Evolutionary conservation across 2,797 vertebrate genomes (phyloP).

Genomic region (Enteromius afrohamiltoni): DNA sequence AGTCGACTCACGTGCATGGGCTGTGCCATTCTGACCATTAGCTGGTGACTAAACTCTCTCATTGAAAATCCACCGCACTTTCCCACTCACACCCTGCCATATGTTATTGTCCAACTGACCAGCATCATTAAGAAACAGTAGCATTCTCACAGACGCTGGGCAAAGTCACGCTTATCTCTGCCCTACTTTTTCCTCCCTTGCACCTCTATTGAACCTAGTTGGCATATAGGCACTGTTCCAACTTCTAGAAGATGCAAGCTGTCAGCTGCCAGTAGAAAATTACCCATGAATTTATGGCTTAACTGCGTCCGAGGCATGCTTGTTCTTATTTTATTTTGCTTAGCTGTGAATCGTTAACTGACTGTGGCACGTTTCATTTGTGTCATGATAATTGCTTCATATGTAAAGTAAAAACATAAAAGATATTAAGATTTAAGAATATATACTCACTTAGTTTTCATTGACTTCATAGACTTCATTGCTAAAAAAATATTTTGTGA

Average conservation of each 20-base stretch:
- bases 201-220: constrained; percentile 18
- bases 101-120: constrained; percentile 6
- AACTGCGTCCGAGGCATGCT: constrained; percentile 24
- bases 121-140: constrained; percentile 7
- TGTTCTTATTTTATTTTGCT: constrained; percentile 47
- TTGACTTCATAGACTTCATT: no score
- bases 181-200: constrained; percentile 31
- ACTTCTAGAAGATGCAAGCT: constrained; percentile 6
- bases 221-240: constrained; percentile 35
- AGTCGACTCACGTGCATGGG: constrained; percentile 62
- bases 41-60: constrained; percentile 46
- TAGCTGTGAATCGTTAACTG: constrained; percentile 50
- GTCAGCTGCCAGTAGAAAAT: constrained; percentile 37
- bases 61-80: constrained; percentile 29
- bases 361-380: constrained; percentile 15
- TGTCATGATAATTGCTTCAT: constrained; percentile 22
- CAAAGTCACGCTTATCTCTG: constrained; percentile 16
- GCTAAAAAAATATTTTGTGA: not conserved
- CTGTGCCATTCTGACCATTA: constrained; percentile 58
- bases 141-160: not conserved
- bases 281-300: constrained; percentile 29
- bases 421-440: not conserved
- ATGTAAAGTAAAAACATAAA: not conserved
- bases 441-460: no score
- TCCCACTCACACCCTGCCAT: constrained; percentile 36